These are phyloP conservation scores for pig (Sus scrofa) DNA, from an alignment of 2,113 vertebrate genomes.

Conservation along the genomic window DNA sequence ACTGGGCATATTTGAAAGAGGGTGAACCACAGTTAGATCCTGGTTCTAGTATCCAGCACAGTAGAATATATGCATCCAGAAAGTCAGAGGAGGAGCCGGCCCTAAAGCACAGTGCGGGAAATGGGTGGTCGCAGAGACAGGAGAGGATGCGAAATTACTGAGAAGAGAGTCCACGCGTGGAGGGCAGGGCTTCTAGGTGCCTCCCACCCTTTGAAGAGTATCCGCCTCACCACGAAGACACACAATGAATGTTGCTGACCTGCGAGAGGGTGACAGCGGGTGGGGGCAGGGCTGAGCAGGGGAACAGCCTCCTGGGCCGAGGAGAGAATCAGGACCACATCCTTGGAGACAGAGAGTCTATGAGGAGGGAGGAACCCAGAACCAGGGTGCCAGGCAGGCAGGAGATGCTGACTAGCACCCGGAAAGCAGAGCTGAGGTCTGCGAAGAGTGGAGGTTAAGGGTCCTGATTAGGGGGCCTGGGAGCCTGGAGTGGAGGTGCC, in stretches of 20 bases:
- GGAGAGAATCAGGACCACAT: not conserved
- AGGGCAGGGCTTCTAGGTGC: not conserved
- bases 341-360: not conserved
- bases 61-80: rapidly evolving
- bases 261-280: not conserved
- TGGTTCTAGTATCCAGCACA: not conserved
- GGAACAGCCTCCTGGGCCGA: not conserved
- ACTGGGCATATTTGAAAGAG: not conserved
- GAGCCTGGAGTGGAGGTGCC: not conserved
- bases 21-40: not conserved
- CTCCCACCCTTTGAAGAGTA: not conserved
- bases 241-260: not conserved
- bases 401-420: too few species aligned
- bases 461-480: not conserved
- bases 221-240: not conserved
- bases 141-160: not conserved
- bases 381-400: not conserved
- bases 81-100: not conserved
- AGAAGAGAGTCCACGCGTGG: not conserved
- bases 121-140: not conserved
- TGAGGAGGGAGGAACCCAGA: not conserved
- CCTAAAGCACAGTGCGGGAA: not conserved
- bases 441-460: not conserved
- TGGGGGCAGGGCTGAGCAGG: not conserved
- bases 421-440: not conserved